Conservation (phyloP, 2,888 invertebrate species). For the Ariolimax columbianus region DNA sequence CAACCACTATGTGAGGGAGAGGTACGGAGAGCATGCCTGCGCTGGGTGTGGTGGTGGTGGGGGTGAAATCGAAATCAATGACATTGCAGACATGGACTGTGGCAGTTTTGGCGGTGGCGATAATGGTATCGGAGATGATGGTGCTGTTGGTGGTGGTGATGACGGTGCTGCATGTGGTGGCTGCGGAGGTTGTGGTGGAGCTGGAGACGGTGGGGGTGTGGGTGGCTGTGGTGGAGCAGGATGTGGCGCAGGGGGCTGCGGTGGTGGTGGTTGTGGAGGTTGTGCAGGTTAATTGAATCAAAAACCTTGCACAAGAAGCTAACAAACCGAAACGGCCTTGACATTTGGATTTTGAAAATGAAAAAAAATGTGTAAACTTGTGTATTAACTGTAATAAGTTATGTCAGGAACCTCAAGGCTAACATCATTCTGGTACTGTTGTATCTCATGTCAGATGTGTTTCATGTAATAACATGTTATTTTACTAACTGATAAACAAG, state of each 20-base stretch:
- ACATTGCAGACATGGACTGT: conserved; percentile 48
- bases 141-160: conserved; percentile 46
- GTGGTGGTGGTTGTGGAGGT: conserved; percentile 53
- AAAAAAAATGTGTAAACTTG: not conserved
- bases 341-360: not conserved
- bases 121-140: conserved; percentile 45
- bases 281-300: conserved; percentile 41
- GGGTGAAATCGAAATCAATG: conserved; percentile 44
- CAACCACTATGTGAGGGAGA: conserved; percentile 67
- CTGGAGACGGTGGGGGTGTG: conserved; percentile 49
- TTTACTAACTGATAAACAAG: too few species aligned
- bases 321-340: not conserved
- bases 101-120: conserved; percentile 48
- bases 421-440: not conserved
- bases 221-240: conserved; percentile 51
- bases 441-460: too few species aligned
- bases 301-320: not conserved
- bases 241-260: conserved; percentile 48
- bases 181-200: conserved; percentile 48
- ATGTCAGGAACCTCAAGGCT: not conserved
- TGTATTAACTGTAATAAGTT: not conserved
- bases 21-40: conserved; percentile 64
- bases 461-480: not conserved
- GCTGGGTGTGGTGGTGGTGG: conserved; percentile 63
- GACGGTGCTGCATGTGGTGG: conserved; percentile 53